Percentiles rank a stretch among this genome's conserved stretches.
phyloP scores from a whole-genome alignment of 2,113 vertebrate species.

The Probosciger aterrimus region DNA sequence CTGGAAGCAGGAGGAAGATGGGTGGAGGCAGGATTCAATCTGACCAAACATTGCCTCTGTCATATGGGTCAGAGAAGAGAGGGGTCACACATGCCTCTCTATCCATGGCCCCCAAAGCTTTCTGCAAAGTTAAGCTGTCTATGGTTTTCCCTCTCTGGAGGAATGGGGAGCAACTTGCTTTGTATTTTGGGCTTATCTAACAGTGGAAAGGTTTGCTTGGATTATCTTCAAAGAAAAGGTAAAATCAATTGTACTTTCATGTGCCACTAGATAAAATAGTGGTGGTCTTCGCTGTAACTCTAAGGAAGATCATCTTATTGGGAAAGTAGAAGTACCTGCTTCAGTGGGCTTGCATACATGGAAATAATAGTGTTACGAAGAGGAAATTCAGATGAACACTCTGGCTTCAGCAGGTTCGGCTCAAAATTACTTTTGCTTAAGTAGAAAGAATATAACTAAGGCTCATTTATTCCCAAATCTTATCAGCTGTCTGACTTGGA shows the following conservation, averaged over 20 bases:
- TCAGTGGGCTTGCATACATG: neutral
- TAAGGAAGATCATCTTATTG: neutral
- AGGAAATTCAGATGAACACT: neutral
- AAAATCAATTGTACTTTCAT: neutral
- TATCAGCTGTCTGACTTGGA: neutral
- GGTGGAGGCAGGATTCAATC: neutral
- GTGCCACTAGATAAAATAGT: neutral
- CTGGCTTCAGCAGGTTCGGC: neutral
- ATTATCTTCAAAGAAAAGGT: neutral
- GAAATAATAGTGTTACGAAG: neutral
- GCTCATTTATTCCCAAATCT: neutral
- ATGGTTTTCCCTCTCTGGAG: neutral
- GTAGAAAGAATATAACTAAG: neutral
- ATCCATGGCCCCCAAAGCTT: neutral
- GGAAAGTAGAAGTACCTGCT: neutral
- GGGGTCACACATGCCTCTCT: neutral
- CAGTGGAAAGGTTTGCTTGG: neutral
- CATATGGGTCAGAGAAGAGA: neutral
- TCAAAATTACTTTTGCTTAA: neutral
- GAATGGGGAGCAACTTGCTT: neutral
- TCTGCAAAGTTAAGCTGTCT: neutral
- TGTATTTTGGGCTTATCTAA: neutral
- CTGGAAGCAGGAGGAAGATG: neutral
- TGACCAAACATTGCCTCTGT: neutral
- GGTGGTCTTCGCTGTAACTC: neutral